A percentile compares a stretch with the other conserved stretches of the same genome.
Conservation (phyloP, 2,113 vertebrate genomes). For the Amphilophus citrinellus region DNA sequence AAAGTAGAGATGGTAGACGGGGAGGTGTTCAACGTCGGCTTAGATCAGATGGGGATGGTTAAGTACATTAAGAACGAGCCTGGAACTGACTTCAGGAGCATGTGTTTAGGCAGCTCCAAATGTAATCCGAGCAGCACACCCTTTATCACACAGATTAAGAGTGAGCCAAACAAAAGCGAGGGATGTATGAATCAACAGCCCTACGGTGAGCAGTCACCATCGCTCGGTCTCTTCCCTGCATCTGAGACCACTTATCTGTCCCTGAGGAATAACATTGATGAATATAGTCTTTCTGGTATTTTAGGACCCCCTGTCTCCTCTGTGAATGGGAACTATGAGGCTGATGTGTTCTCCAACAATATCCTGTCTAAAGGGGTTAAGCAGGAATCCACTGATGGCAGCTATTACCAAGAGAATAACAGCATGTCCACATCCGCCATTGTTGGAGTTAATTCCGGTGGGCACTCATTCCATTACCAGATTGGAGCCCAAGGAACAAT, state of each 20-base stretch:
- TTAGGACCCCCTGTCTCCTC: constrained; percentile 95
- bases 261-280: constrained; percentile 97
- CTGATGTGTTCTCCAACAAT: constrained; percentile 88
- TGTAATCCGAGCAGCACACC: constrained; percentile 81
- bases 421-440: constrained; percentile 92
- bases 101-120: constrained; percentile 90
- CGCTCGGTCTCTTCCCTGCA: constrained; percentile 90
- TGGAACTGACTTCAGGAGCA: constrained; percentile 89
- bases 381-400: constrained; percentile 92
- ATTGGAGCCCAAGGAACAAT: constrained; percentile 98
- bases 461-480: constrained; percentile 99
- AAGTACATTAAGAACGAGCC: constrained; percentile 98
- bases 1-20: constrained; percentile 92
- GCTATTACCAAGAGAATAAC: constrained; percentile 93
- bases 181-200: constrained; percentile 90
- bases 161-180: constrained; percentile 89
- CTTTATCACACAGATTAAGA: constrained; percentile 93
- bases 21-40: constrained; percentile 85
- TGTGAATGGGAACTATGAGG: constrained; percentile 91
- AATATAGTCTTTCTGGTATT: constrained; percentile 97
- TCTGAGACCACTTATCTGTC: constrained; percentile 96
- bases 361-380: constrained; percentile 92
- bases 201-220: constrained; percentile 87
- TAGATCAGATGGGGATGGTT: constrained; percentile 89
- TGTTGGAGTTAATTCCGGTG: constrained; percentile 97